A percentile compares a stretch with the other conserved stretches of the same genome.
Conservation (phyloP, 2,797 vertebrate genomes). For the Enteromius afrohamiltoni region DNA sequence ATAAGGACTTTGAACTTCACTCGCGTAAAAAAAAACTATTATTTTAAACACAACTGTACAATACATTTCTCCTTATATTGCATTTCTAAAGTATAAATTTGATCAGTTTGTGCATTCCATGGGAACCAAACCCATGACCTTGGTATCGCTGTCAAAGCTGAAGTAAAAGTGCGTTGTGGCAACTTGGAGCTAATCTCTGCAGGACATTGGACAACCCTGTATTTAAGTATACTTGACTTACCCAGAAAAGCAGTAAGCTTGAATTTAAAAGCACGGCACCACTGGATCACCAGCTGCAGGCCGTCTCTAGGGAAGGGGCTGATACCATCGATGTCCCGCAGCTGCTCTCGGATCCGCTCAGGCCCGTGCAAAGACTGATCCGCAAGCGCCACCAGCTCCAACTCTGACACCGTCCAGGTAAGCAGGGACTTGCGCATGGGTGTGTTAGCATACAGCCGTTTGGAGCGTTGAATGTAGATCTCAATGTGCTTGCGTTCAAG, state of each 20-base stretch:
- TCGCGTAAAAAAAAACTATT: no score
- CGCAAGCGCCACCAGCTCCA: slow-evolving; percentile 88
- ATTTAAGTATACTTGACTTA: slow-evolving; percentile 68
- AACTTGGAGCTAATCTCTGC: not conserved
- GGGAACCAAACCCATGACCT: not conserved
- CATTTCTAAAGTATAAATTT: not conserved
- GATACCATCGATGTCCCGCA: slow-evolving; percentile 86
- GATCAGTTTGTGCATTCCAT: not conserved
- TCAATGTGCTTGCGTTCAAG: slow-evolving; percentile 98
- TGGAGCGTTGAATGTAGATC: slow-evolving; percentile 98
- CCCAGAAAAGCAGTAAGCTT: slow-evolving; percentile 87
- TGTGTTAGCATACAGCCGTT: slow-evolving; percentile 93
- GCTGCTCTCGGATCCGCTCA: slow-evolving; percentile 85
- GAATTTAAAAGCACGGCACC: slow-evolving; percentile 93
- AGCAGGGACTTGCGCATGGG: slow-evolving; percentile 96
- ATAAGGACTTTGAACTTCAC: no score
- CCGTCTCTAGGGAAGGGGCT: slow-evolving; percentile 92
- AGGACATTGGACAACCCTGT: not conserved
- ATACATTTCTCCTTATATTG: not conserved
- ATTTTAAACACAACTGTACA: not conserved
- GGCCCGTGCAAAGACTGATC: slow-evolving; percentile 88
- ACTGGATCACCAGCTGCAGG: slow-evolving; percentile 89
- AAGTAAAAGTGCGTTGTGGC: not conserved
- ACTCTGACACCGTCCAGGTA: slow-evolving; percentile 89
- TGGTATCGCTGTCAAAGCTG: not conserved